These are phyloP conservation scores for Caenorhabditis uteleia DNA, from an alignment of 2,888 invertebrate genomes.

Conservation along the genomic window DNA sequence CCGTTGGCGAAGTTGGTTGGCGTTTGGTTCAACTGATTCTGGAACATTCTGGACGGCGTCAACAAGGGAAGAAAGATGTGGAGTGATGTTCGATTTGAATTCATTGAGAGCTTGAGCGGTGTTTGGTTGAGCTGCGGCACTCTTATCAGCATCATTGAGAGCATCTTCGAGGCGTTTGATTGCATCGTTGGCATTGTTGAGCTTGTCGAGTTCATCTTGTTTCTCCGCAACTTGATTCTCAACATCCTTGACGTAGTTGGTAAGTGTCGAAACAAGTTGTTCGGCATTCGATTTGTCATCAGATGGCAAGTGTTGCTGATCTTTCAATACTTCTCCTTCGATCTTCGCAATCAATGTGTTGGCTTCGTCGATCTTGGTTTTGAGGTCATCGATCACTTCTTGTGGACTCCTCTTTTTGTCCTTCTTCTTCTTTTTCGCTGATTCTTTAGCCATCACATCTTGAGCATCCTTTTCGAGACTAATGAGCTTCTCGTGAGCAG, in stretches of 20 bases:
- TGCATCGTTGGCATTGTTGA: slow-evolving; percentile 12
- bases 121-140: slow-evolving; percentile 4
- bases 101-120: slow-evolving; percentile 7
- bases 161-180: slow-evolving; percentile 22
- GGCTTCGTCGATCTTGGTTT: slow-evolving; percentile 14
- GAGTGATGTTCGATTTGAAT: slow-evolving; percentile 5
- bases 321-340: slow-evolving; percentile 12
- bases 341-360: slow-evolving; percentile 6
- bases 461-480: slow-evolving; percentile 23
- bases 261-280: not conserved
- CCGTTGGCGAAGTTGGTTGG: slow-evolving; percentile 2
- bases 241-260: slow-evolving; percentile 2
- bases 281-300: slow-evolving; percentile 8
- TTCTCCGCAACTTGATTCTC: slow-evolving; percentile 10
- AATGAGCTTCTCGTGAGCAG: slow-evolving; percentile 23
- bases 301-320: not conserved
- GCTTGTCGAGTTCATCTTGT: slow-evolving; percentile 10
- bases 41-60: not conserved
- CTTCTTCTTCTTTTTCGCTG: slow-evolving; percentile 7
- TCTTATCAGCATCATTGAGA: slow-evolving; percentile 15
- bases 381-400: slow-evolving; percentile 4
- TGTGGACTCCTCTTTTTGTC: slow-evolving; percentile 4
- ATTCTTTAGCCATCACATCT: slow-evolving; percentile 7
- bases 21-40: not conserved
- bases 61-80: slow-evolving; percentile 4